A percentile compares a stretch with the other conserved stretches of the same genome.
Conservation (phyloP, 2,888 invertebrate genomes). For the Girardia tigrina region DNA sequence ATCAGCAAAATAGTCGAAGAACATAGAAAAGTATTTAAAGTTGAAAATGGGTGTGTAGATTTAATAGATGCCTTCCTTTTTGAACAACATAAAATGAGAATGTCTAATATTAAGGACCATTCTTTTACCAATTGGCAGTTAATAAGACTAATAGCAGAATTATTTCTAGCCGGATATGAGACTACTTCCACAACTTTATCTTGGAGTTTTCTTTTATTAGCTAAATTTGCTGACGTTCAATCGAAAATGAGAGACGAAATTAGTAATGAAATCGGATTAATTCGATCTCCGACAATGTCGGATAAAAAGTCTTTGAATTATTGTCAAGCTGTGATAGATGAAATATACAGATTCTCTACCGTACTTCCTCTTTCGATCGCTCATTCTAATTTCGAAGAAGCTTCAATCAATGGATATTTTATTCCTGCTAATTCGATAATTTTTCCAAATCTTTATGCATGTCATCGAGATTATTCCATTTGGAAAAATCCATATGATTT, state of each 20-base stretch:
- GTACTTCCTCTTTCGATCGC: constrained; percentile 44
- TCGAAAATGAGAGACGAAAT: constrained; percentile 36
- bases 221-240: constrained; percentile 34
- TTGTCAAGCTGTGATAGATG: constrained; percentile 39
- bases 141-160: constrained; percentile 37
- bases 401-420: not conserved
- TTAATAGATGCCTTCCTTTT: constrained; percentile 38
- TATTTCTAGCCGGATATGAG: constrained; percentile 38
- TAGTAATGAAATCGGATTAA: constrained; percentile 32
- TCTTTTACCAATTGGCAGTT: constrained; percentile 36
- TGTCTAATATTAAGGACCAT: not conserved
- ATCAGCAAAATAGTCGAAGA: constrained; percentile 31
- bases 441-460: constrained; percentile 37
- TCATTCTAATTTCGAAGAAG: constrained; percentile 37
- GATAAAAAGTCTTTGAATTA: constrained; percentile 37
- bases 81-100: constrained; percentile 33
- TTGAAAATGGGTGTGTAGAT: constrained; percentile 37
- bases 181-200: constrained; percentile 38
- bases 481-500: constrained; percentile 42
- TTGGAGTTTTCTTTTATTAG: constrained; percentile 37
- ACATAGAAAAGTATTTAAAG: constrained; percentile 37
- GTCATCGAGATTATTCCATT: constrained; percentile 37
- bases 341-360: constrained; percentile 44
- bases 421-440: constrained; percentile 9
- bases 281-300: constrained; percentile 27